Evolutionary conservation across 2,113 vertebrate species (phyloP).

Genomic region (Ciconia boyciana): DNA sequence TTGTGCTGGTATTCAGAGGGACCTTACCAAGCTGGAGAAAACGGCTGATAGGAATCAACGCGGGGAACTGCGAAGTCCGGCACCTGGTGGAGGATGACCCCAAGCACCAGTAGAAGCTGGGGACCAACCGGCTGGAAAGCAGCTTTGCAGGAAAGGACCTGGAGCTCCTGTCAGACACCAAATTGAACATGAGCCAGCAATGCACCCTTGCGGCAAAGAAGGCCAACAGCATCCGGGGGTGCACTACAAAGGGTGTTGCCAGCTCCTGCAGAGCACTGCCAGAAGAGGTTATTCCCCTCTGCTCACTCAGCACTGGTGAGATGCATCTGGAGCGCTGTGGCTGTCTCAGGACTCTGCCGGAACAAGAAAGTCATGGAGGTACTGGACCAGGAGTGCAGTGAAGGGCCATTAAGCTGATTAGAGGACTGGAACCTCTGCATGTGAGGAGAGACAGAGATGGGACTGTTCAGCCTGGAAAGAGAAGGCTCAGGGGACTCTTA

Average conservation of each 20-base stretch:
- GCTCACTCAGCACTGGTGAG: not conserved
- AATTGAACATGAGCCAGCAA: not conserved
- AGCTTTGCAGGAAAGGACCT: not conserved
- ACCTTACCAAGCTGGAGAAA: not conserved
- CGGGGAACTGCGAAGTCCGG: not conserved
- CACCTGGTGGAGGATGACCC: not conserved
- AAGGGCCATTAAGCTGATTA: not conserved
- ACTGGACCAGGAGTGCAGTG: not conserved
- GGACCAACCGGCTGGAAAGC: fast-evolving
- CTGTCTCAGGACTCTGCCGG: fast-evolving
- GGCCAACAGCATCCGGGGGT: not conserved
- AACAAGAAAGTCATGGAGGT: not conserved
- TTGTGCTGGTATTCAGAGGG: not conserved
- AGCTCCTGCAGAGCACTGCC: not conserved
- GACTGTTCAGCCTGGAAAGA: not conserved
- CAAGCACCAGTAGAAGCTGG: fast-evolving
- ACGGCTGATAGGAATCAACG: fast-evolving
- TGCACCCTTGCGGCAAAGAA: not conserved
- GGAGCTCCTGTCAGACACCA: not conserved
- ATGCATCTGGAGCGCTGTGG: not conserved
- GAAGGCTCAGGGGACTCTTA: not conserved
- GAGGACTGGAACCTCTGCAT: not conserved
- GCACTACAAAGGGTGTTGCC: not conserved
- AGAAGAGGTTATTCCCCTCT: too few species aligned
- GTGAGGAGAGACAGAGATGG: not conserved